These are phyloP conservation scores for Cataglyphis livida DNA, from an alignment of 2,888 invertebrate species.

Conservation along the genomic window DNA sequence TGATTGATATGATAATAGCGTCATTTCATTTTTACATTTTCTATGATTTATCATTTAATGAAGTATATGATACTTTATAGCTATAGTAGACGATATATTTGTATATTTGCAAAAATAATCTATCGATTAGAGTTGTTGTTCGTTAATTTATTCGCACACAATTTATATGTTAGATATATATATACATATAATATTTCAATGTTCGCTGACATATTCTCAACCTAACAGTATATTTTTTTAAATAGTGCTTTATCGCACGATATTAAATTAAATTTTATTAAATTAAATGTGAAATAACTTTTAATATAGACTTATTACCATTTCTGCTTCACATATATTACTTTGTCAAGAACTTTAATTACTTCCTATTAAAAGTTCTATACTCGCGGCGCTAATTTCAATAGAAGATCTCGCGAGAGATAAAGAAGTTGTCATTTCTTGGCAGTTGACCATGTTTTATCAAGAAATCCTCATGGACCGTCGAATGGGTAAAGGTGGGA, in stretches of 20 bases:
- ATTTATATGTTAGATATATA: background rate
- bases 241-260: background rate
- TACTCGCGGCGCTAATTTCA: conserved; percentile 4
- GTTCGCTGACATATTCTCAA: background rate
- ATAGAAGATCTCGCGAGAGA: background rate
- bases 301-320: background rate
- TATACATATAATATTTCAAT: background rate
- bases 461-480: conserved; percentile 3
- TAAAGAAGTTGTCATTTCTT: conserved; percentile 7
- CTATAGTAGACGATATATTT: background rate
- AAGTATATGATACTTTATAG: background rate
- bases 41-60: background rate
- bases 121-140: conserved; percentile 1
- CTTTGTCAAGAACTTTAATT: conserved; percentile 18
- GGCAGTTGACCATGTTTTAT: conserved; percentile 13
- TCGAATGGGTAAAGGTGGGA: background rate
- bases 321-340: background rate
- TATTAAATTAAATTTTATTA: background rate
- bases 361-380: conserved; percentile 17
- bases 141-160: background rate
- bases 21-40: background rate
- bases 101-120: background rate
- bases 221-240: background rate
- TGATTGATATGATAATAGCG: conserved; percentile 4
- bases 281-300: background rate